Evolutionary conservation across 1,140 invertebrate species (phyloP).

Genomic region (Protaetia brevitarsis): DNA sequence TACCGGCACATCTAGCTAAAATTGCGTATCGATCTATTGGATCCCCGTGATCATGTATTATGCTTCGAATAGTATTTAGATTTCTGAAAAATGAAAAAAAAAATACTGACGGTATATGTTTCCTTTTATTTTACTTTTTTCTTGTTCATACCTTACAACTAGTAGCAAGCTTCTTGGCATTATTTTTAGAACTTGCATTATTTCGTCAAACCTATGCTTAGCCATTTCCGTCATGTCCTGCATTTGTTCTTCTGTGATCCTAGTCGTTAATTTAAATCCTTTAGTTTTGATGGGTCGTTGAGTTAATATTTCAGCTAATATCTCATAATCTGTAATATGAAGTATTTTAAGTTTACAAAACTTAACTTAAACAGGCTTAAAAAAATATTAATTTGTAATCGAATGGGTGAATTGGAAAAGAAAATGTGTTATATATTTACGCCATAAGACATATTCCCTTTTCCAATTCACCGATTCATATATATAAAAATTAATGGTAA

Average conservation of each 20-base stretch:
- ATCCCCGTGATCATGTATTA: conserved; percentile 65
- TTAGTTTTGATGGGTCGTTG: conserved; percentile 63
- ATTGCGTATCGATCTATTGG: conserved; percentile 66
- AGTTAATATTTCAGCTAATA: conserved; percentile 68
- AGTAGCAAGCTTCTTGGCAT: conserved; percentile 67
- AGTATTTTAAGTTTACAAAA: no score
- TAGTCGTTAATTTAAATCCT: conserved; percentile 52
- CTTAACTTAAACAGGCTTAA: no score
- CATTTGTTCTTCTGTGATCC: conserved; percentile 57
- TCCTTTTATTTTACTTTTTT: background rate
- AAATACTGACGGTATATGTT: background rate
- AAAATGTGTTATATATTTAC: no score
- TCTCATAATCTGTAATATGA: no score
- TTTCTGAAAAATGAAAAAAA: conserved; percentile 61
- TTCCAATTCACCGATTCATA: no score
- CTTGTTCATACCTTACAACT: conserved; percentile 65
- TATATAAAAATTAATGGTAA: no score
- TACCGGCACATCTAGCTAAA: conserved; percentile 69
- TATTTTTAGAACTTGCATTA: conserved; percentile 60
- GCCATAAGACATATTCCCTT: no score
- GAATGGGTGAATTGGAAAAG: no score
- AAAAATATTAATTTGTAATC: no score
- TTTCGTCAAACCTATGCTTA: conserved; percentile 62
- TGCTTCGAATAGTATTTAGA: conserved; percentile 70
- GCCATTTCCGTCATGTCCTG: conserved; percentile 62